phyloP scores from a whole-genome alignment of 2,888 invertebrate species.

The Agrenia bidenticulata region DNA sequence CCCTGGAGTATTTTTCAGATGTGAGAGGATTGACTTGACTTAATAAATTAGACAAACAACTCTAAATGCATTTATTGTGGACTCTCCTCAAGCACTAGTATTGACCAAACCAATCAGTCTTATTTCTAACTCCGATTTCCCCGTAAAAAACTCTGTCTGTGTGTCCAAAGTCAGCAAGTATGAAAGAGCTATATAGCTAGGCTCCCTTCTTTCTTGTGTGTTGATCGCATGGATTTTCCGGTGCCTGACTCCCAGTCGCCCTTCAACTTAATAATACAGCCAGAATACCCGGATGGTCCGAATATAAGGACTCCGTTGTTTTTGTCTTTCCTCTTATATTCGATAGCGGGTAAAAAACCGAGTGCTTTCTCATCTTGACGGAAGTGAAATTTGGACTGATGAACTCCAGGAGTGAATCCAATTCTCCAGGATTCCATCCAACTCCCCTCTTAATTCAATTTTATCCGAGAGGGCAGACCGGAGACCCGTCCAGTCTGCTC shows the following conservation, averaged over 20 bases:
- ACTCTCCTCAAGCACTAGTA: background rate
- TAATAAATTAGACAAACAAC: constrained; percentile 8
- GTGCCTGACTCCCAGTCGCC: constrained; percentile 1
- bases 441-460: too few species aligned
- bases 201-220: too few species aligned
- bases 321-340: too few species aligned
- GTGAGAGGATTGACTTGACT: too few species aligned
- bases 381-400: background rate
- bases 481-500: too few species aligned
- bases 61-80: constrained; percentile 10
- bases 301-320: too few species aligned
- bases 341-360: too few species aligned
- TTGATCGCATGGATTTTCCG: constrained; percentile 3
- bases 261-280: background rate
- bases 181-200: background rate
- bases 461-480: too few species aligned
- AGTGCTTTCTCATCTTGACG: too few species aligned
- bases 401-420: background rate
- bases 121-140: background rate
- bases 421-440: too few species aligned
- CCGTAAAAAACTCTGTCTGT: background rate
- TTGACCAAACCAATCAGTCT: constrained; percentile 22
- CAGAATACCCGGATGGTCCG: too few species aligned
- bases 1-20: too few species aligned
- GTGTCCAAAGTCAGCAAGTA: background rate